Evolutionary conservation across 2,797 vertebrate species (phyloP).

Genomic region (Sternarchorhynchus goeldii): DNA sequence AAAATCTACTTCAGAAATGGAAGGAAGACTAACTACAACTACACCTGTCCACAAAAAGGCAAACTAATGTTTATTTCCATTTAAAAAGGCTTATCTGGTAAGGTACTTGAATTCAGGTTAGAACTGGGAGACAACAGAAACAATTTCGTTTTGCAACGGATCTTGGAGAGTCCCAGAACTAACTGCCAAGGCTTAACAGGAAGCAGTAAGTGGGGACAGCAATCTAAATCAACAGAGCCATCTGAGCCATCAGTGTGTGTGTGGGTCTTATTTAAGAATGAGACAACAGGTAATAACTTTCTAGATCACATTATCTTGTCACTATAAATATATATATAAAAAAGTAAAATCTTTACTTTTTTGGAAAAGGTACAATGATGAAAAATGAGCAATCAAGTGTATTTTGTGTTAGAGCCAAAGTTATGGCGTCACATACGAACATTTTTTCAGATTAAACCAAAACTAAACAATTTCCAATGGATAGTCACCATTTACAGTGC

Average conservation of each 20-base stretch:
- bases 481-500: too few relatives aligned
- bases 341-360: slow-evolving; percentile 15
- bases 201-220: neutral
- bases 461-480: too few relatives aligned
- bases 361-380: neutral
- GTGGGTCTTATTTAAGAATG: slow-evolving; percentile 2
- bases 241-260: neutral
- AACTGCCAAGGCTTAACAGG: neutral
- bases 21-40: slow-evolving; percentile 8
- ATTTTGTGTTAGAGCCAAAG: too few relatives aligned
- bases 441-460: neutral
- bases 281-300: slow-evolving; percentile 23
- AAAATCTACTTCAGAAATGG: slow-evolving; percentile 22
- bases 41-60: neutral
- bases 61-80: neutral
- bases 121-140: neutral
- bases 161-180: neutral
- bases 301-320: neutral
- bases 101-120: neutral
- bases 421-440: neutral
- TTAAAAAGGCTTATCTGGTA: neutral
- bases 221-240: slow-evolving; percentile 16
- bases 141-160: neutral
- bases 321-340: slow-evolving; percentile 8
- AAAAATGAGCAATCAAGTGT: neutral